Evolutionary conservation across 1,140 invertebrate genomes (phyloP).

Genomic region (Dendrolimus kikuchii): DNA sequence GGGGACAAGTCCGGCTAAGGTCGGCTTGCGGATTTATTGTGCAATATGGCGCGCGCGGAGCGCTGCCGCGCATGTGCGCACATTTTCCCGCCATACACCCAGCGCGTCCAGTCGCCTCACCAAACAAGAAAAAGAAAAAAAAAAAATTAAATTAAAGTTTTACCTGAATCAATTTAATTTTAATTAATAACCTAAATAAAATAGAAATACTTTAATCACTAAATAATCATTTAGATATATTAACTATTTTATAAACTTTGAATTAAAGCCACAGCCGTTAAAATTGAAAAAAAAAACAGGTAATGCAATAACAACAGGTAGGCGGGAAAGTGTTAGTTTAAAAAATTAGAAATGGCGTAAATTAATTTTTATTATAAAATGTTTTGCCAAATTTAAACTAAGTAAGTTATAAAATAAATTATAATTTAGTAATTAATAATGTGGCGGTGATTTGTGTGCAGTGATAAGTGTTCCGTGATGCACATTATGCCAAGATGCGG

Average conservation of each 20-base stretch:
- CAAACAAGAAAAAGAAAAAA: constrained; percentile 18
- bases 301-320: background rate
- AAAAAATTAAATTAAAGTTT: constrained; percentile 2
- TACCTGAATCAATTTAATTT: background rate
- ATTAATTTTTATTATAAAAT: background rate
- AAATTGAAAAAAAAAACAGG: background rate
- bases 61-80: constrained; percentile 42
- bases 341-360: background rate
- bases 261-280: no score
- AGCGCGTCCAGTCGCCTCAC: constrained; percentile 31
- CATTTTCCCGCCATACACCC: constrained; percentile 55
- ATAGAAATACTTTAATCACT: no score
- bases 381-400: no score
- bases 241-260: no score
- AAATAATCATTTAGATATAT: no score
- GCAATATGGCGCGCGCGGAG: constrained; percentile 47
- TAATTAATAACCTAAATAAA: no score
- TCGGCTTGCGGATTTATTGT: constrained; percentile 33
- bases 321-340: background rate
- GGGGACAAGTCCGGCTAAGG: constrained; percentile 17
- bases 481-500: constrained; percentile 38
- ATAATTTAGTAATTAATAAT: no score
- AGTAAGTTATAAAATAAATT: no score
- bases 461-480: constrained; percentile 27
- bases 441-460: constrained; percentile 21